A percentile compares a stretch with the other conserved stretches of the same genome.
phyloP scores from a whole-genome alignment of 2,888 invertebrate species.

The Atherix ibis region DNA sequence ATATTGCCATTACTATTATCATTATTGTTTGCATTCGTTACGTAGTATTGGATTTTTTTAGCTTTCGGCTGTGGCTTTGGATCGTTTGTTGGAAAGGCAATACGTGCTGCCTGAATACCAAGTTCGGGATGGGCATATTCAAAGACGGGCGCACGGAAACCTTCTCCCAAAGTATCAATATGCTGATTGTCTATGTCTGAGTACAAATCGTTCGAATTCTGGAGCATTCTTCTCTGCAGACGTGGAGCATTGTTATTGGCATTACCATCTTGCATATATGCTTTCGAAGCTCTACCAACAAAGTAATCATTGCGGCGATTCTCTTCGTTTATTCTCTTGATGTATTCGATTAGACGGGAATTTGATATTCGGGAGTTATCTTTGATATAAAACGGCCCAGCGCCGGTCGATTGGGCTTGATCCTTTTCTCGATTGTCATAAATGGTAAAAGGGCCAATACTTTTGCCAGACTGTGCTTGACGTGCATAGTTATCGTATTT shows the following conservation, averaged over 20 bases:
- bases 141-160: slow-evolving; percentile 55
- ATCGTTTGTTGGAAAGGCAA: slow-evolving; percentile 25
- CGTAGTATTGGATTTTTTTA: slow-evolving; percentile 16
- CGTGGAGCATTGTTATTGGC: background rate
- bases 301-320: slow-evolving; percentile 46
- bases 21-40: too few relatives aligned
- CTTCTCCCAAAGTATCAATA: slow-evolving; percentile 51
- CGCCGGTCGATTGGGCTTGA: slow-evolving; percentile 16
- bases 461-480: slow-evolving; percentile 19
- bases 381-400: slow-evolving; percentile 47
- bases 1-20: slow-evolving; percentile 19
- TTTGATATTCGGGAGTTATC: slow-evolving; percentile 43
- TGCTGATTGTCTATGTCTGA: slow-evolving; percentile 42
- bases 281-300: slow-evolving; percentile 33
- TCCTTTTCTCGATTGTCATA: slow-evolving; percentile 34
- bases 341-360: slow-evolving; percentile 46
- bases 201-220: slow-evolving; percentile 46
- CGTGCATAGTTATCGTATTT: slow-evolving; percentile 44
- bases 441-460: slow-evolving; percentile 42
- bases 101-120: slow-evolving; percentile 59
- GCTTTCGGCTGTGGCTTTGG: slow-evolving; percentile 14
- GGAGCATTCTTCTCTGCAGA: slow-evolving; percentile 43
- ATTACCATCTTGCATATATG: slow-evolving; percentile 11
- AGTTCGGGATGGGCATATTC: slow-evolving; percentile 69
- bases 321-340: slow-evolving; percentile 49